These are phyloP conservation scores for Urocitellus parryii DNA, from an alignment of 2,113 vertebrate genomes.

Conservation along the genomic window DNA sequence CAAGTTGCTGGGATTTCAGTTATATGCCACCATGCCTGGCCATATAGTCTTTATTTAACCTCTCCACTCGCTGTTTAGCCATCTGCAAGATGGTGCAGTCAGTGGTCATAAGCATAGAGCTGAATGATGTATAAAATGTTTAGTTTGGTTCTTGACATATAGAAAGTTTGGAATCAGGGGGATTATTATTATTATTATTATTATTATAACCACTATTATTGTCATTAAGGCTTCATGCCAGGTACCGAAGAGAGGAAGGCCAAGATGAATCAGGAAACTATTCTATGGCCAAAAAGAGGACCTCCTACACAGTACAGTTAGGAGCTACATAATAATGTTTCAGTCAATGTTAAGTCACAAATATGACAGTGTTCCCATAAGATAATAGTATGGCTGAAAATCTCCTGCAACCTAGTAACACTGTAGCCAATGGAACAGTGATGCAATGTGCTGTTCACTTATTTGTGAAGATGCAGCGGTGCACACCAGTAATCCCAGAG, in stretches of 20 bases:
- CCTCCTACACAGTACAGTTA: neutral
- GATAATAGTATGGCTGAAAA: neutral
- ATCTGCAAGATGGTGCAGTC: neutral
- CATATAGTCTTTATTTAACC: neutral
- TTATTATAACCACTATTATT: neutral
- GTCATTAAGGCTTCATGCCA: neutral
- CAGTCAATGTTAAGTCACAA: neutral
- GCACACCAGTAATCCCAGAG: no score
- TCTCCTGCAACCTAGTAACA: neutral
- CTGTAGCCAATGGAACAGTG: no score
- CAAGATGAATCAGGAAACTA: neutral
- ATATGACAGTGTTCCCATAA: neutral
- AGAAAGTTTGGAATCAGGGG: neutral
- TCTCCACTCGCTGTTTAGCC: neutral
- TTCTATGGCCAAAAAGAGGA: neutral
- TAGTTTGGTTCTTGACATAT: neutral
- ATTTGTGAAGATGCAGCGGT: neutral
- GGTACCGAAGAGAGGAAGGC: neutral
- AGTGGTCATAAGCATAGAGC: neutral
- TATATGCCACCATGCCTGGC: no score
- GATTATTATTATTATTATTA: no score
- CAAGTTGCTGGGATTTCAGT: no score
- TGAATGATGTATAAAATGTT: neutral
- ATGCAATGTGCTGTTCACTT: neutral
- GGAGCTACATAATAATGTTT: neutral